Evolutionary conservation across 2,797 vertebrate species (phyloP), one percentile per base, ranked within the genome.

Genomic region (Microctenopoma lineatum): DNA sequence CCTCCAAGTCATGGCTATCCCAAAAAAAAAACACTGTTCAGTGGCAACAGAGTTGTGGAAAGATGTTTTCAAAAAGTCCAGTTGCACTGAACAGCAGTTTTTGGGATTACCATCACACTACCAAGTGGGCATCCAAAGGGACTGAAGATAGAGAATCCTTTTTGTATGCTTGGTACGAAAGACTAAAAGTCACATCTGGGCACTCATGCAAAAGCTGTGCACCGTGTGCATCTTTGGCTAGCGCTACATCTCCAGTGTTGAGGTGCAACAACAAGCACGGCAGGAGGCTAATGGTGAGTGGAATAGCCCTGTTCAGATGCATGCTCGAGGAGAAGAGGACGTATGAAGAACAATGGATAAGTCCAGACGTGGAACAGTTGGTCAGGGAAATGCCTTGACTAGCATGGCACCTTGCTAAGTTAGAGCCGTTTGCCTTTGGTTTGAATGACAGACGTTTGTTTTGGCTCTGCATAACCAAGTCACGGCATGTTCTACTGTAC

Each of bases 391-490:
- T 48, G 66, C 55, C 79, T 67, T 56, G 59, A 70, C 52, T 63
- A 64, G 50, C 2, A 73, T 75, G 81, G 84, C 85, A 82, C 81
- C 45, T 67, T 42, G 34, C 73, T 60, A 60, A 67, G 47, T 73
- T 47, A 15, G 80, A 89, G 85, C 85, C 88, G 2, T 50, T 84
- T 67, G 85, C 87, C 89, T 92, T 93, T 90, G 89, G 89, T 89
- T 88, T 78, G 16, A 72, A 77, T 5, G 62, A 70, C 79, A 54
- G 51, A 81, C 75, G 75, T 78, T 58, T 46, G 52, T 77, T 86
- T 90, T 78, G 85, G 85, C 79, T 88, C 80, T 60, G 60, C 27
- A 75, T 21, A 64, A 68, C 73, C 25, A 61, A 61, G 57, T 75
- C 2, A 46, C 53, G 59, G 70, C 73, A 11, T 62, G 73, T 77